Percentiles rank a stretch among this genome's conserved stretches.
Evolutionary conservation across 2,888 invertebrate species (phyloP).

Genomic region (Ctenicera cuprea): DNA sequence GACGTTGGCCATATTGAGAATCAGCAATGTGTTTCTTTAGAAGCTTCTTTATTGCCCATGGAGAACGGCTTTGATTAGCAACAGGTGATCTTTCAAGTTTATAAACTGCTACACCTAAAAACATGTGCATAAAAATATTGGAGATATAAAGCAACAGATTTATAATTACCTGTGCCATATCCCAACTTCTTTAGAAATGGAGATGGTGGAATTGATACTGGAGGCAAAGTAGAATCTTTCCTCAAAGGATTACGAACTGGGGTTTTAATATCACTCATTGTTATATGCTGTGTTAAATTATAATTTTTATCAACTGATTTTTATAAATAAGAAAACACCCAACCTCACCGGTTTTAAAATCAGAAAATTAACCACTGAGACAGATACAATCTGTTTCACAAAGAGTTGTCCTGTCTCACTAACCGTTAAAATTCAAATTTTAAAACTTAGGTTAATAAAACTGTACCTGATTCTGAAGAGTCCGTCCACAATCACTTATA

Average conservation of each 20-base stretch:
- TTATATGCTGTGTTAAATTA: neutral
- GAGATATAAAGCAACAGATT: neutral
- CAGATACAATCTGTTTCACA: too few species aligned
- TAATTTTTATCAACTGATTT: too few species aligned
- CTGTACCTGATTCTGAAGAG: too few species aligned
- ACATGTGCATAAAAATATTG: neutral
- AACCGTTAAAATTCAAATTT: too few species aligned
- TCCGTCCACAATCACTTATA: too few species aligned
- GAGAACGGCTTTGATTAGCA: slow-evolving; percentile 82
- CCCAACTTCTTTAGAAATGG: slow-evolving; percentile 84
- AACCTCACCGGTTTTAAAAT: too few species aligned
- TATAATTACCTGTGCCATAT: slow-evolving; percentile 81
- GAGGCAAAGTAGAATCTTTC: slow-evolving; percentile 59
- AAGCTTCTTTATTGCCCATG: slow-evolving; percentile 90
- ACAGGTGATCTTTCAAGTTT: slow-evolving; percentile 84
- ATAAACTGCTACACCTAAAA: slow-evolving; percentile 84
- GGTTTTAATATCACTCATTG: slow-evolving; percentile 72
- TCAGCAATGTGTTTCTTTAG: slow-evolving; percentile 69
- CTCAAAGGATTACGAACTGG: slow-evolving; percentile 68
- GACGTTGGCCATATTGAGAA: slow-evolving; percentile 74
- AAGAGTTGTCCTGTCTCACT: too few species aligned
- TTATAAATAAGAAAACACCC: too few species aligned
- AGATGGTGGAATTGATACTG: slow-evolving; percentile 79
- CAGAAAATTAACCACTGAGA: too few species aligned
- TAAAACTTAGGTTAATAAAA: too few species aligned